Base-by-base conservation (phyloP, 2,113 vertebrate genomes). In the Thinocorus orbignyianus region DNA sequence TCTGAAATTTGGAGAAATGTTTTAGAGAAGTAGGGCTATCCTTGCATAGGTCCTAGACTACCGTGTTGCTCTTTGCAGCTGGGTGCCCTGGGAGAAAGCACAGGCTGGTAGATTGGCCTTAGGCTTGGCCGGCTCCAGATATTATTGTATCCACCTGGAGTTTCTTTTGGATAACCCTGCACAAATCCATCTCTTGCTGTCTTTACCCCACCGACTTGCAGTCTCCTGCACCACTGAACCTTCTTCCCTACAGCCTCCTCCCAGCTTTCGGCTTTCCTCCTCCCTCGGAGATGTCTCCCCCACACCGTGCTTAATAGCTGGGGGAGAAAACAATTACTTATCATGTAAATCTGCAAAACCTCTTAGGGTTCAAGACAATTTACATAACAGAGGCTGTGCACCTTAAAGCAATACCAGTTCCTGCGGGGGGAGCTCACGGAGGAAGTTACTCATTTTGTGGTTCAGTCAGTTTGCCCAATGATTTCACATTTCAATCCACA, bases 381-480 rank as follows among this genome's bases (percentile, higher is more conserved):
- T 93, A 51, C 92, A 92, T 81, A 65, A 95, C 87, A 95, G 74
- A 93, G 66, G 41, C 90, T 10, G 7, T 8, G 70, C 70, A 79
- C 90, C 92, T 91, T 86, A n/a, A 76, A 96, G 81, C 86, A 71
- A 79, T 68, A 39, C 28, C 80, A 15, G 2, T 23, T 72, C 70
- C 91, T 66, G 52, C 71, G 39, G 31, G 71, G 92, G 74, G 39
- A 95, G 78, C 92, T 92, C 52, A 7, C 6, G 13, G 81, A 95
- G 90, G 92, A 96, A 96, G 94, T 96, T 84, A 71, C 91, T 93
- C 78, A 46, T 95, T 87, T 88, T 71, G 92, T 30, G 69, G 86
- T 80, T 93, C 94, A 30, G 37, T 58, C 78, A 31, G 37, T 88
- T 91, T 86, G 84, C 79, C 77, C 93, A 35, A 4, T 35, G 84